Percentiles rank a stretch among this genome's conserved stretches.
Conservation (phyloP, 2,888 invertebrate genomes). For the Pachymerium ferrugineum region DNA sequence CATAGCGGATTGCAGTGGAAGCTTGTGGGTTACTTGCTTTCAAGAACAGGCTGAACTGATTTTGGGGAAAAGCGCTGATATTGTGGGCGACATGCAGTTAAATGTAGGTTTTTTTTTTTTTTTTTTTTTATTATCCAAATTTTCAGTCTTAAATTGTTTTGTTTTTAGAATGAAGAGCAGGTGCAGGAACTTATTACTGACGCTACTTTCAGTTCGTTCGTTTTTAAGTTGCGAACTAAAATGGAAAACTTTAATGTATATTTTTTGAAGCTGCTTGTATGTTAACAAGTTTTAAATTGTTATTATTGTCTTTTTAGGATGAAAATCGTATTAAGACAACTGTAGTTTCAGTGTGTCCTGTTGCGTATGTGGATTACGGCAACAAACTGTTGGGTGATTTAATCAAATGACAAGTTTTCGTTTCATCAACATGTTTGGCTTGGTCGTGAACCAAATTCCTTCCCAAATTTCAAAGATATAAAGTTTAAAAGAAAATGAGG, state of each 20-base stretch:
- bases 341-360: conserved; percentile 61
- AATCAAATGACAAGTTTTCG: not conserved
- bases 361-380: conserved; percentile 73
- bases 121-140: not conserved
- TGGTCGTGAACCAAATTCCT: too few species aligned
- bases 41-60: conserved; percentile 74
- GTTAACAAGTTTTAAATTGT: not conserved
- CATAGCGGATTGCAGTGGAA: conserved; percentile 59
- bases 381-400: conserved; percentile 59
- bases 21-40: conserved; percentile 81
- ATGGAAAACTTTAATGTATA: conserved; percentile 86
- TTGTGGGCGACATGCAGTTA: conserved; percentile 57
- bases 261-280: conserved; percentile 38
- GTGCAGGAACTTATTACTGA: conserved; percentile 65
- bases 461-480: too few species aligned
- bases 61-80: conserved; percentile 63
- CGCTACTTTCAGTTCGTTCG: conserved; percentile 70
- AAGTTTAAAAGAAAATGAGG: too few species aligned
- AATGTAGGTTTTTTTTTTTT: not conserved
- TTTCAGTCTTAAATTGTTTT: not conserved
- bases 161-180: conserved; percentile 55
- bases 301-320: conserved; percentile 57
- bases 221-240: conserved; percentile 79
- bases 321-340: conserved; percentile 72
- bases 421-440: not conserved